A percentile compares a stretch with the other conserved stretches of the same genome.
phyloP scores from a whole-genome alignment of 2,888 invertebrate species.

The Agrochola lota region DNA sequence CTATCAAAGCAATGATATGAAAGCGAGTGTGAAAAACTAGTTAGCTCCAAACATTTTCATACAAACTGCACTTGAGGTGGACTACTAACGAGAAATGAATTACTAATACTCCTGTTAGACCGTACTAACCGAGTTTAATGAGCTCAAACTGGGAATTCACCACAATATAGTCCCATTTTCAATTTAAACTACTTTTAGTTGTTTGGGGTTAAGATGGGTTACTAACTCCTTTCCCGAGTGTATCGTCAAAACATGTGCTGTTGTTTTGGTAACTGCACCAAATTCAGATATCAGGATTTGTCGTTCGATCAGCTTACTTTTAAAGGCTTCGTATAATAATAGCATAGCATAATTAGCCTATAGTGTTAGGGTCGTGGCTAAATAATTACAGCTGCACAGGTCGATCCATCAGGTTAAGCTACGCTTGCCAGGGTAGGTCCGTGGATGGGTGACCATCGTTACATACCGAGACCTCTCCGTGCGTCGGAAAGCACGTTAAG shows the following conservation, averaged over 20 bases:
- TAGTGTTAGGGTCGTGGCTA: no score
- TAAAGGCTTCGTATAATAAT: no score
- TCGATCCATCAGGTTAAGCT: no score
- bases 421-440: no score
- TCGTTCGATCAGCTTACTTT: not conserved
- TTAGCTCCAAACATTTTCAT: not conserved
- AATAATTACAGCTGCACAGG: no score
- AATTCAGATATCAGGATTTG: not conserved
- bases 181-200: slow-evolving; percentile 33
- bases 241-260: not conserved
- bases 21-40: not conserved
- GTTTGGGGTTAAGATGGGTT: slow-evolving; percentile 6
- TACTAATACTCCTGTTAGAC: slow-evolving; percentile 42
- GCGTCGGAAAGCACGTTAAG: no score
- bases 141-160: slow-evolving; percentile 10
- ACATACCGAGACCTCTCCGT: no score
- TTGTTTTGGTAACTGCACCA: not conserved
- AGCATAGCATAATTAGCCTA: no score
- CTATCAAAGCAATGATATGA: no score
- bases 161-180: slow-evolving; percentile 21
- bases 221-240: slow-evolving; percentile 5
- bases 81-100: slow-evolving; percentile 46
- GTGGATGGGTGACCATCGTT: no score
- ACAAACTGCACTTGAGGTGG: slow-evolving; percentile 23
- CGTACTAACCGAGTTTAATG: slow-evolving; percentile 32